phyloP scores from a whole-genome alignment of 1,140 invertebrate species.

The Portunus trituberculatus region DNA sequence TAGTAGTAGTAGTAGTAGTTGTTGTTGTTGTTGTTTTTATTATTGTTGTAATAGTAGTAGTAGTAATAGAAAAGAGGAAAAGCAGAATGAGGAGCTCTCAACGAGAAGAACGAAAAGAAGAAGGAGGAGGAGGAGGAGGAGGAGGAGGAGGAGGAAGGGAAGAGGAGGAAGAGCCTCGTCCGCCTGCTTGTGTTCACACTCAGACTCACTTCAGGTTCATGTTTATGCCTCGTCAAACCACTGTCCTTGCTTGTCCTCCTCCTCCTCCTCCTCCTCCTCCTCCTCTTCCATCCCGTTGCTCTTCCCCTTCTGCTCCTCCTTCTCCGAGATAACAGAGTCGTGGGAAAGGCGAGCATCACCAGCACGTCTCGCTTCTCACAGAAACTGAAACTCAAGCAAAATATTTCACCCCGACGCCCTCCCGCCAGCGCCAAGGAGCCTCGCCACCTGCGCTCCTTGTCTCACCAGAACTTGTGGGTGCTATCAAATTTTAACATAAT shows the following conservation, averaged over 20 bases:
- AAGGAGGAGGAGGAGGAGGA: too few species aligned
- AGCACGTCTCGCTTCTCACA: not conserved
- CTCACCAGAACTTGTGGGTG: not conserved
- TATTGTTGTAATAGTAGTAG: not conserved
- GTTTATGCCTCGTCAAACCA: not conserved
- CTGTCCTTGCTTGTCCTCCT: not conserved
- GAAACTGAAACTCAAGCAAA: not conserved
- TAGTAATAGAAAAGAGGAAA: not conserved
- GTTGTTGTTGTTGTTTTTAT: not conserved
- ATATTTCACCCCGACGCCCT: not conserved
- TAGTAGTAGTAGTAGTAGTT: conserved; percentile 2
- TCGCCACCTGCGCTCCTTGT: not conserved
- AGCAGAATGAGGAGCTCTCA: too few species aligned
- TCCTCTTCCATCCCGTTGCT: not conserved
- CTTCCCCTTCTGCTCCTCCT: not conserved
- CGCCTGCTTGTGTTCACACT: too few species aligned
- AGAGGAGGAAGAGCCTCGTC: too few species aligned
- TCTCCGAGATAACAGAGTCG: not conserved
- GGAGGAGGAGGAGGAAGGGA: too few species aligned
- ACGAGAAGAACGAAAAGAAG: too few species aligned
- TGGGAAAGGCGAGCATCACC: not conserved
- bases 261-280: not conserved
- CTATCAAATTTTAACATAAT: not conserved
- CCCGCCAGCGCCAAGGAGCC: too few species aligned
- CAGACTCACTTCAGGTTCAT: not conserved